A percentile compares a stretch with the other conserved stretches of the same genome.
phyloP scores from a whole-genome alignment of 2,888 invertebrate genomes.

The Caenorhabditis zanzibari region DNA sequence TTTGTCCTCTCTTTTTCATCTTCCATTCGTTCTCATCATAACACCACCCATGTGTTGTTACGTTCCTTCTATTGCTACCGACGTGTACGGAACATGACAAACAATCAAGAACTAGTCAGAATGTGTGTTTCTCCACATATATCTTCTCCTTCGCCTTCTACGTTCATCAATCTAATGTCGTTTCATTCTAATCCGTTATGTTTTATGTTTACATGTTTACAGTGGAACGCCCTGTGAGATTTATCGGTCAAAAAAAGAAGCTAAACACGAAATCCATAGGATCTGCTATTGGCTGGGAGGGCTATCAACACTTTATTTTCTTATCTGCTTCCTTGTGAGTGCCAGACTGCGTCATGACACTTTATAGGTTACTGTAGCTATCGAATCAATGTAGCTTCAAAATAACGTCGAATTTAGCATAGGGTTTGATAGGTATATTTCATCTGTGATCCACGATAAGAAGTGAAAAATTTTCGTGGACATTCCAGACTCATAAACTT shows the following conservation, averaged over 20 bases:
- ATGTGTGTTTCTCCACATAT: slow-evolving; percentile 12
- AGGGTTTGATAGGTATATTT: no score
- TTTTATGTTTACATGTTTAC: slow-evolving; percentile 41
- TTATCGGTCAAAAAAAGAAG: slow-evolving; percentile 25
- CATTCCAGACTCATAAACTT: no score
- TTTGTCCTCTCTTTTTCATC: background rate
- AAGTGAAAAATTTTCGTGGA: no score
- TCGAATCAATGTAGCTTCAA: background rate
- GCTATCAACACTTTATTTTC: background rate
- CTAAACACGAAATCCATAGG: slow-evolving; percentile 9
- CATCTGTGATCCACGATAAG: no score
- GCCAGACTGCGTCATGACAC: background rate
- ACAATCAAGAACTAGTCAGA: slow-evolving; percentile 60
- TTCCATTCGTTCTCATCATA: background rate
- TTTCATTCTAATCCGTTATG: slow-evolving; percentile 33
- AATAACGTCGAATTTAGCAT: background rate
- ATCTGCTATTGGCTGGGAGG: background rate
- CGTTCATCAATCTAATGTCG: slow-evolving; percentile 21
- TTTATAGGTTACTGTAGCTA: background rate
- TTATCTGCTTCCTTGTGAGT: slow-evolving; percentile 15
- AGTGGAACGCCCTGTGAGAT: slow-evolving; percentile 35
- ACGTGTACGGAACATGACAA: slow-evolving; percentile 36
- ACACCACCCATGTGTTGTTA: slow-evolving; percentile 28
- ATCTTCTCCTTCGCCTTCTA: slow-evolving; percentile 18
- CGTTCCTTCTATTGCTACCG: slow-evolving; percentile 24